Evolutionary conservation across 2,113 vertebrate species (phyloP).

Genomic region (Silurus glanis): DNA sequence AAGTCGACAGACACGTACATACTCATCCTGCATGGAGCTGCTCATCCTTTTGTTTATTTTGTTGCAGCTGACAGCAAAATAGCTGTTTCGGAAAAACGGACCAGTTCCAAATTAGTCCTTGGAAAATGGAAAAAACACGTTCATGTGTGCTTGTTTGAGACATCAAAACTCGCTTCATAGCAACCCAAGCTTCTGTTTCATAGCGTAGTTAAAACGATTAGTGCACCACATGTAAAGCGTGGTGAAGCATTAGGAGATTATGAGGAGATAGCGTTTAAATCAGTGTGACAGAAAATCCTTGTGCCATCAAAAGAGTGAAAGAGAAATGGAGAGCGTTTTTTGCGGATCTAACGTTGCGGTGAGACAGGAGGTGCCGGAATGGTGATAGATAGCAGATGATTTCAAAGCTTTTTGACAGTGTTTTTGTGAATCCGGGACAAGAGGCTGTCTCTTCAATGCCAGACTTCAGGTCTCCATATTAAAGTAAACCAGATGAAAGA

Average conservation of each 20-base stretch:
- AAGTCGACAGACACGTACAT: not conserved
- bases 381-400: conserved; percentile 39
- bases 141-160: not conserved
- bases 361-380: conserved; percentile 24
- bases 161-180: not conserved
- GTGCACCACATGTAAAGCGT: not conserved
- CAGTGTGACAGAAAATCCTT: not conserved
- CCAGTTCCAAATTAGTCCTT: conserved; percentile 1
- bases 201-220: not conserved
- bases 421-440: conserved; percentile 43
- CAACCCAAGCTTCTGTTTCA: not conserved
- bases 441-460: conserved; percentile 27
- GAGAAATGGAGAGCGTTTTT: not conserved
- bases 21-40: not conserved
- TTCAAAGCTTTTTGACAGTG: conserved; percentile 33
- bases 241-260: not conserved
- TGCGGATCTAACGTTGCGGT: not conserved
- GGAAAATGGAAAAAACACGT: not conserved
- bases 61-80: conserved; percentile 4
- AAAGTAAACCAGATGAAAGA: conserved; percentile 62
- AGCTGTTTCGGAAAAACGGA: not conserved
- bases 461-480: conserved; percentile 58
- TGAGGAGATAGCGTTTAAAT: not conserved
- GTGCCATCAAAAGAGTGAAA: not conserved
- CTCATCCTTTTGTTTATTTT: conserved; percentile 16